These are phyloP conservation scores for Prosopocoilus inquinatus DNA, from an alignment of 2,888 invertebrate species.

Conservation along the genomic window DNA sequence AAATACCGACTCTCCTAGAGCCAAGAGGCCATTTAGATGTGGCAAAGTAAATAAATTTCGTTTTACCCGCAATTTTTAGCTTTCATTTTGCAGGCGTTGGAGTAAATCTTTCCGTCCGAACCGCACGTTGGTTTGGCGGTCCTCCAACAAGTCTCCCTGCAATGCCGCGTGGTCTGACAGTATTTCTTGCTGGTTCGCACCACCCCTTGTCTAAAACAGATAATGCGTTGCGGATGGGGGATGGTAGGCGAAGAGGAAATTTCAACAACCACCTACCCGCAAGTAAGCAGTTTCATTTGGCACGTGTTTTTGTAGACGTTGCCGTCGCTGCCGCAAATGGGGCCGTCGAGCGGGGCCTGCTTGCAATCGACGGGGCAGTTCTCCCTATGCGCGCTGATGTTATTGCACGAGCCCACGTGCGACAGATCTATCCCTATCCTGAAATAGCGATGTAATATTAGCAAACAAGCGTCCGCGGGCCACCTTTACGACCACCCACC, in stretches of 20 bases:
- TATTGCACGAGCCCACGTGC: conserved; percentile 64
- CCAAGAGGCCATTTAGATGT: too few species aligned
- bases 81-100: conserved; percentile 89
- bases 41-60: conserved; percentile 3
- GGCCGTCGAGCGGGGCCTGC: conserved; percentile 82
- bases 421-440: conserved; percentile 63
- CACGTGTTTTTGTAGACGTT: conserved; percentile 92
- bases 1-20: too few species aligned
- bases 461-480: conserved; percentile 6
- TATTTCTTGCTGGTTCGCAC: conserved; percentile 86
- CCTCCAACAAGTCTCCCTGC: conserved; percentile 87
- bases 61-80: conserved; percentile 85
- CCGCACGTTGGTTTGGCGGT: conserved; percentile 87
- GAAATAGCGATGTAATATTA: conserved; percentile 20
- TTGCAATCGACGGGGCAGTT: conserved; percentile 88
- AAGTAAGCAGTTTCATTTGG: conserved; percentile 87
- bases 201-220: conserved; percentile 69
- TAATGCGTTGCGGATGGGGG: background rate
- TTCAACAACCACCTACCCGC: conserved; percentile 61
- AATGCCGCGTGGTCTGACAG: conserved; percentile 88
- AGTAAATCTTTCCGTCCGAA: conserved; percentile 84
- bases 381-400: conserved; percentile 78
- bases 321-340: conserved; percentile 89
- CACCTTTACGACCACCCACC: conserved; percentile 48
- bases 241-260: background rate